These are phyloP conservation scores for Drosophila ananassae DNA, from an alignment of 1,140 invertebrate species.

Conservation along the genomic window DNA sequence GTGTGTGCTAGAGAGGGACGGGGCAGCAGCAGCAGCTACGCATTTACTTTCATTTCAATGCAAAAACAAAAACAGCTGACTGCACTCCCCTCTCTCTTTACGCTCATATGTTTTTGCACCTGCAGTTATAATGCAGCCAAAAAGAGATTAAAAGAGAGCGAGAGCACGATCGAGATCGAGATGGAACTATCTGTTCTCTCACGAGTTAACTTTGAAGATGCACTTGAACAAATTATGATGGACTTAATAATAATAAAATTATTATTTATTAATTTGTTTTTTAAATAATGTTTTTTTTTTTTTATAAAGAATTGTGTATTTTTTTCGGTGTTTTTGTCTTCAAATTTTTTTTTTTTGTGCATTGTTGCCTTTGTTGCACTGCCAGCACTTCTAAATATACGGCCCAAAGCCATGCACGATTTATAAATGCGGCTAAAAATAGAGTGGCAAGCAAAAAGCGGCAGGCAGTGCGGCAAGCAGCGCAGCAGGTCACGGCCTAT, in stretches of 20 bases:
- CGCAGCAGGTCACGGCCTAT: constrained; percentile 82
- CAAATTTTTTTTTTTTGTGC: constrained; percentile 39
- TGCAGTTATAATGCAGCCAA: constrained; percentile 13
- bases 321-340: constrained; percentile 7
- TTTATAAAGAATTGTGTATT: no score
- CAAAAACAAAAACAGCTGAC: constrained; percentile 55
- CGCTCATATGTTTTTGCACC: constrained; percentile 8
- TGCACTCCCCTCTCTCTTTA: constrained; percentile 12
- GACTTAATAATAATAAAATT: constrained; percentile 6
- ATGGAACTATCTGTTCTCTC: neutral
- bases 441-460: constrained; percentile 60
- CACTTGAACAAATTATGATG: neutral
- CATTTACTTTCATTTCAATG: constrained; percentile 37
- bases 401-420: constrained; percentile 80
- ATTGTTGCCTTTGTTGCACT: constrained; percentile 49
- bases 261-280: neutral
- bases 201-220: neutral
- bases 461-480: constrained; percentile 41
- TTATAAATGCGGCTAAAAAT: constrained; percentile 83
- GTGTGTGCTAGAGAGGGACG: neutral
- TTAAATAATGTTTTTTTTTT: constrained; percentile 8
- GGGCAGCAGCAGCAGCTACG: neutral
- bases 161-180: neutral
- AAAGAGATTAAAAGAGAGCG: neutral
- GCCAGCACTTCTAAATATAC: constrained; percentile 79